Percentiles rank a stretch among this genome's conserved stretches.
These are phyloP conservation scores for Paedocypris micromegethes DNA, from an alignment of 2,797 vertebrate species.

Conservation along the genomic window DNA sequence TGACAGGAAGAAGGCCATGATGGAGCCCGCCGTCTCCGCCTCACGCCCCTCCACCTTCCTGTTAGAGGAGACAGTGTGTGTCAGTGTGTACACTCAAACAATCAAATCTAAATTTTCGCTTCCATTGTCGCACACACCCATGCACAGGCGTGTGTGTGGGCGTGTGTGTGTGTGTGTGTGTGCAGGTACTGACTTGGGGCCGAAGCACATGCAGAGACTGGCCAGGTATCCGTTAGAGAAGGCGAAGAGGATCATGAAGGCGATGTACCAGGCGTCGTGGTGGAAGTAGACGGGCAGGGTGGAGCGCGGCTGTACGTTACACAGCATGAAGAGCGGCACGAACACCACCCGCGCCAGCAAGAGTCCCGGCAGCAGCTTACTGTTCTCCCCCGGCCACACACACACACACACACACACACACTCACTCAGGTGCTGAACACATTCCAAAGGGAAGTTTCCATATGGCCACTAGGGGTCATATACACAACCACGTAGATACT, in stretches of 20 bases:
- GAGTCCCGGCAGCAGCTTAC: constrained; percentile 68
- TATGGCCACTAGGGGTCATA: no score
- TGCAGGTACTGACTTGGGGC: constrained; percentile 79
- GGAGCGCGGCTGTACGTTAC: constrained; percentile 67
- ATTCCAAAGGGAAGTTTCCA: no score
- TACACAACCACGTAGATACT: no score
- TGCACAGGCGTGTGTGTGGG: no score
- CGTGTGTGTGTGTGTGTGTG: neutral
- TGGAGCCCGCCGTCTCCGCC: constrained; percentile 82
- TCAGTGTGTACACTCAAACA: neutral
- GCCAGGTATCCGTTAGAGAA: constrained; percentile 87
- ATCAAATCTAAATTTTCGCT: no score
- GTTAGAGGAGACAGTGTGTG: neutral
- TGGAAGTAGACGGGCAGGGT: constrained; percentile 62
- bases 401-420: neutral
- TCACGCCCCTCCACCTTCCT: constrained; percentile 78
- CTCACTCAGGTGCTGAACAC: neutral
- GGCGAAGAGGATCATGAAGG: constrained; percentile 82
- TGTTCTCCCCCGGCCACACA: constrained; percentile 76
- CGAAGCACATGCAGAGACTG: constrained; percentile 89
- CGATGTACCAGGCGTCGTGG: constrained; percentile 77
- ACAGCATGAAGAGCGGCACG: constrained; percentile 84
- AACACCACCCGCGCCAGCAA: constrained; percentile 76
- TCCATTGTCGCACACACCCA: no score
- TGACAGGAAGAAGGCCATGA: constrained; percentile 90